Conservation (phyloP, 1,140 invertebrate species). For the Acyrthosiphon pisum region DNA sequence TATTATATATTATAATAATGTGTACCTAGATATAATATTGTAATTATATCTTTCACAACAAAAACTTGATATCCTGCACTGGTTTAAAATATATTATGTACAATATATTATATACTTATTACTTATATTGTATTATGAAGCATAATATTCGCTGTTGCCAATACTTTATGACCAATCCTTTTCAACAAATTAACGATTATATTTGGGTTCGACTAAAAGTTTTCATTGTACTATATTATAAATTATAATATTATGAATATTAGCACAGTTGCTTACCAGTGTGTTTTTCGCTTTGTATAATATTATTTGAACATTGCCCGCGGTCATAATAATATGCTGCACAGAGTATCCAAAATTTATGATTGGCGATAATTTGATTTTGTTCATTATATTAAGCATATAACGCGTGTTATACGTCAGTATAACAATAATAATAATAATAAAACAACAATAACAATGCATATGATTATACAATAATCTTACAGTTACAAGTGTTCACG, state of each 20-base stretch:
- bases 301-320: background rate
- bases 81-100: background rate
- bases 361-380: slow-evolving; percentile 27
- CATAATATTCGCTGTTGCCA: background rate
- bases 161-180: slow-evolving; percentile 9
- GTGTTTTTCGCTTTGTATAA: background rate
- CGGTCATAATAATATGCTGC: slow-evolving; percentile 21
- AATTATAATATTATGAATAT: background rate
- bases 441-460: background rate
- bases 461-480: slow-evolving; percentile 9
- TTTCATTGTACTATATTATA: slow-evolving; percentile 9
- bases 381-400: background rate
- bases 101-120: background rate
- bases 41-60: slow-evolving; percentile 11
- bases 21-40: background rate
- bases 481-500: background rate
- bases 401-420: background rate
- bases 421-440: background rate
- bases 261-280: background rate
- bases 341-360: slow-evolving; percentile 7
- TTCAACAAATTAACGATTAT: background rate
- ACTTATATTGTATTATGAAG: background rate
- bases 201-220: background rate
- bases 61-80: background rate
- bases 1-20: background rate